Base-by-base conservation (phyloP, 2,113 vertebrate species). In the Microtus richardsoni region DNA sequence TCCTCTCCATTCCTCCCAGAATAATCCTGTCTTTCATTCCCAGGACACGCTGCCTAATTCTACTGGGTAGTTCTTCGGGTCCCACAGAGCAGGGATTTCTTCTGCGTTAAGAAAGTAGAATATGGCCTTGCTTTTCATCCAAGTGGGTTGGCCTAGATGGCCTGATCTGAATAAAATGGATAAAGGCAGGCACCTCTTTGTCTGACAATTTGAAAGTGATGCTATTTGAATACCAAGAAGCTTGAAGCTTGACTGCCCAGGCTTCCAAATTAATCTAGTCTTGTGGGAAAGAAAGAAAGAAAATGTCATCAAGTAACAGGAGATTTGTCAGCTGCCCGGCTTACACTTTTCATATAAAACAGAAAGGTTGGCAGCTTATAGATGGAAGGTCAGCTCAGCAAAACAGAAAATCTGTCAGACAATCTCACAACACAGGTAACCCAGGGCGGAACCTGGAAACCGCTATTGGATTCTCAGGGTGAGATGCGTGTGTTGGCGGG, bases 341-440 rank as follows among this genome's bases (percentile, higher is more conserved):
- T 98, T 89, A 62, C 91, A 75, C 89, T 94, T 98, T 97, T 96
- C 62, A 28, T 96, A 96, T 96, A 97, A 98, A 98, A 96, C 96
- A 97, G 90, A 91, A 97, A 97, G 94, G 97, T 98, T 95, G 96
- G 82, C 78, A 97, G 97, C 97, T 98, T 97, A 91, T 66, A 96
- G 95, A 94, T 82, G 87, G 97, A 98, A 98, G 97, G 86, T 93
- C 97, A 97, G 79, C 71, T 80, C 86, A 93, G 97, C 77, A 77
- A 41, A 95, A 95, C 97, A 91, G 78, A 91, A 96, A 97, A 84
- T 92, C 93, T 2, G 0, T 96, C 91, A 83, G 92, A 95, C 78
- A 95, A 94, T 94, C 97, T 98, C 66, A 71, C 84, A 91, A 97
- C 88, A 91, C 4, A 17, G 88, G 64, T 97, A 88, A n/a, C 88